These are phyloP conservation scores for Pelodiscus sinensis DNA, from an alignment of 2,113 vertebrate genomes.

Conservation along the genomic window DNA sequence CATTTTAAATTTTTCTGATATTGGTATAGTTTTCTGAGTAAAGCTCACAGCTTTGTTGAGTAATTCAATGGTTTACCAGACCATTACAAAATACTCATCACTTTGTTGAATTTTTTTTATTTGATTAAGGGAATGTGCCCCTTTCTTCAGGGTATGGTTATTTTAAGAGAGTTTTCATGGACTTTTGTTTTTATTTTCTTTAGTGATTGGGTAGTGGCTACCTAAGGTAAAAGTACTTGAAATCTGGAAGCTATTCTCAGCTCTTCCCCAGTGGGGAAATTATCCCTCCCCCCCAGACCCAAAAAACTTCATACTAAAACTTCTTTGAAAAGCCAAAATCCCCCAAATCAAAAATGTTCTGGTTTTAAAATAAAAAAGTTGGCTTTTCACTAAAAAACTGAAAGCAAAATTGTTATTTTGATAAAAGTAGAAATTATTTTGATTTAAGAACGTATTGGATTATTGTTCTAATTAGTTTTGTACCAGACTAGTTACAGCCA, in stretches of 20 bases:
- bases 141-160: background rate
- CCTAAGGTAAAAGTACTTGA: rapidly evolving
- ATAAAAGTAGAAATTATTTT: background rate
- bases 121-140: background rate
- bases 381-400: rapidly evolving
- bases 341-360: background rate
- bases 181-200: slow-evolving; percentile 6
- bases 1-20: background rate
- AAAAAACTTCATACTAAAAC: background rate
- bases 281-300: background rate
- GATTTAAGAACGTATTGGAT: background rate
- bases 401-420: background rate
- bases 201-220: slow-evolving; percentile 1
- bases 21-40: background rate
- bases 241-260: background rate
- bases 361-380: too few relatives aligned
- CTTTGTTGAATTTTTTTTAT: slow-evolving; percentile 12
- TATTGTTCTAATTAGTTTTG: slow-evolving; percentile 35
- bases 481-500: background rate
- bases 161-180: slow-evolving; percentile 14
- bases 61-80: background rate
- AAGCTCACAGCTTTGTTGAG: slow-evolving; percentile 17
- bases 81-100: background rate
- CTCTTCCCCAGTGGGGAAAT: background rate
- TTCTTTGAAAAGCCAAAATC: background rate